Evolutionary conservation across 2,113 vertebrate genomes (phyloP), one percentile per base, ranked within the genome.

Genomic region (Rhinolophus sinicus): DNA sequence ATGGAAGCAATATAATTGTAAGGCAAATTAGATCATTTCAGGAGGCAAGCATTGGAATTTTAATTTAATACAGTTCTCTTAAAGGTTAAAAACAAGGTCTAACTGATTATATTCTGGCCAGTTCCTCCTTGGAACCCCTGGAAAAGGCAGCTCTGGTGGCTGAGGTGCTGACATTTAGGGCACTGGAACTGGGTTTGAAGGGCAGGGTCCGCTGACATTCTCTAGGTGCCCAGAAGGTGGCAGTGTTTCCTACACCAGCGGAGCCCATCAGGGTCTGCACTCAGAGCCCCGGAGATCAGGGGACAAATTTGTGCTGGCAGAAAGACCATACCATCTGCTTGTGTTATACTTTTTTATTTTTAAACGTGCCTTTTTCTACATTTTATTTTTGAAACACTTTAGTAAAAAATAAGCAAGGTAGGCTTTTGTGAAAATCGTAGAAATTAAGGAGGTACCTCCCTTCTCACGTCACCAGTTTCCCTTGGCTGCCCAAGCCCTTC

Each of bases 181-280:
- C 6, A 5, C 24, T 0, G 0, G 47, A n/a, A 7, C 44, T 10
- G 38, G 12, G 24, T 22, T 82, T 54, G 58, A 22, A 8, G 0
- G 22, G 2, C n/a, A 22, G 44, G 52, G 54, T 10, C 47, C 14
- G 9, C 50, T 47, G 83, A 38, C 33, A 88, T 93, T 90, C 77
- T 94, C 93, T 33, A 54, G 50, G 73, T 0, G 28, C 14, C 91
- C 97, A 97, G 95, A 65, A 97, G 97, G 93, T 95, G 97, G 88
- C 96, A 94, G 89, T 82, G 84, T 94, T 97, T 91, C 89, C 88
- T 72, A 30, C 60, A 19, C 22, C 13, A 0, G 47, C 28, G 5
- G 64, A 60, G 35, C 24, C 52, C 33, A n/a, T 14, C 30, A 1
- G 52, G 16, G 3, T 75, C 56, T 6, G 82, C n/a, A 0, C 19